phyloP scores from a whole-genome alignment of 2,888 invertebrate species.

The Synergus umbraculus region DNA sequence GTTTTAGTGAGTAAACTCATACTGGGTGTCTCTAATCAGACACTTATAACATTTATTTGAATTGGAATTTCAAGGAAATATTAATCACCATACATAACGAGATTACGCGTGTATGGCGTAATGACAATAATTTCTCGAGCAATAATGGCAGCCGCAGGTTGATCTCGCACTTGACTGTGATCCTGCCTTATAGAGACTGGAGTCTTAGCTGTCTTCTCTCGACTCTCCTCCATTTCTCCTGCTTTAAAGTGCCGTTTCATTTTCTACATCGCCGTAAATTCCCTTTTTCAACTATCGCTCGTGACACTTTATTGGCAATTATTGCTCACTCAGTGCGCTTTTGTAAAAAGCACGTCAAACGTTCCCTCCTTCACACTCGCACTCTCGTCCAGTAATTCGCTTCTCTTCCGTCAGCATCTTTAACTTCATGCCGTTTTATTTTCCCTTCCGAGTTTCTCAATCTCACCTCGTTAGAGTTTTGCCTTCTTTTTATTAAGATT shows the following conservation, averaged over 20 bases:
- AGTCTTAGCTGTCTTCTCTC: neutral
- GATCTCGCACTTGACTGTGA: constrained; percentile 29
- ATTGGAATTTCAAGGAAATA: neutral
- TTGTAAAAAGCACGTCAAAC: constrained; percentile 18
- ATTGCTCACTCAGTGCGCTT: constrained; percentile 34
- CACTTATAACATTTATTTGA: neutral
- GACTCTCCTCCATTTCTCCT: constrained; percentile 22
- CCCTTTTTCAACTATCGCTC: constrained; percentile 29
- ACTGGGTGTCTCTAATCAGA: neutral
- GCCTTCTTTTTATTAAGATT: neutral
- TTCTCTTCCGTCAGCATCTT: neutral
- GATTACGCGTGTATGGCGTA: constrained; percentile 51
- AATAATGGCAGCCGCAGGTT: constrained; percentile 46
- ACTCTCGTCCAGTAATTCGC: neutral
- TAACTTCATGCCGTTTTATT: neutral
- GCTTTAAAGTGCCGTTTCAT: constrained; percentile 23
- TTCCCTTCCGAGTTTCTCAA: neutral
- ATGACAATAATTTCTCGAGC: constrained; percentile 56
- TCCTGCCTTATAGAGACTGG: constrained; percentile 22
- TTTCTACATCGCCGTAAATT: constrained; percentile 38
- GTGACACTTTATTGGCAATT: constrained; percentile 40
- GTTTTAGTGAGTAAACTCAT: neutral
- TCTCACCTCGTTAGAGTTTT: neutral
- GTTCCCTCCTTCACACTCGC: constrained; percentile 6
- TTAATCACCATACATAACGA: constrained; percentile 49